These are phyloP conservation scores for Formica selysi DNA, from an alignment of 1,140 invertebrate species.

Conservation along the genomic window DNA sequence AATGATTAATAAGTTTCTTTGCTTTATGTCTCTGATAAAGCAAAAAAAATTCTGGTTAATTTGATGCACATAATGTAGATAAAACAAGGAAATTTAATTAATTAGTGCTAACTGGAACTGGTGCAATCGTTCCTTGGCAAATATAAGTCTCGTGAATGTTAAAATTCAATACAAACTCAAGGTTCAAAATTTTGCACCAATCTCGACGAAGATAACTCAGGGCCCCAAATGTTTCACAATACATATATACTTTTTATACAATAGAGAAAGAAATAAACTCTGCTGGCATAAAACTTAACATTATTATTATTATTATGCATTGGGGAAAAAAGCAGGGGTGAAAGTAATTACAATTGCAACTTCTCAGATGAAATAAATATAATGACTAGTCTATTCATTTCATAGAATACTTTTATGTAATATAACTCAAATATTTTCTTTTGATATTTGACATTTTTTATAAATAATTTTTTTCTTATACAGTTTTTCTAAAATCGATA, in stretches of 20 bases:
- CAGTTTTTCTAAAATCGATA: background rate
- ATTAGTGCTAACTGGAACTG: background rate
- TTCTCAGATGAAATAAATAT: slow-evolving; percentile 51
- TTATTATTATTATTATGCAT: slow-evolving; percentile 37
- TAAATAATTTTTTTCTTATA: background rate
- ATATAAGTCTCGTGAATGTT: background rate
- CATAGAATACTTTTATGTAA: background rate
- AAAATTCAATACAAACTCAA: slow-evolving; percentile 26
- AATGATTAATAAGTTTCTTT: slow-evolving; percentile 8
- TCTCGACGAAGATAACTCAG: slow-evolving; percentile 51
- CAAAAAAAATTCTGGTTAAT: background rate
- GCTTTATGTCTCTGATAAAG: background rate
- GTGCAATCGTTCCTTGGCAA: background rate
- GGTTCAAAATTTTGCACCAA: slow-evolving; percentile 27
- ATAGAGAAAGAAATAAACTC: slow-evolving; percentile 44
- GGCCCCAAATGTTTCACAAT: slow-evolving; percentile 44
- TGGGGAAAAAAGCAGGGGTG: background rate
- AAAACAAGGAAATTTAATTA: background rate
- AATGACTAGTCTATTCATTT: slow-evolving; percentile 24
- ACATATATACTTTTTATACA: slow-evolving; percentile 61
- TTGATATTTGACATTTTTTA: background rate
- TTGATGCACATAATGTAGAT: background rate
- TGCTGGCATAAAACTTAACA: slow-evolving; percentile 32
- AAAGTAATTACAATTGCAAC: slow-evolving; percentile 35
- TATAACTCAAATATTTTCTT: background rate